Evolutionary conservation across 2,888 invertebrate species (phyloP), one percentile per base, ranked within the genome.

Genomic region (Crocallis elinguaria): DNA sequence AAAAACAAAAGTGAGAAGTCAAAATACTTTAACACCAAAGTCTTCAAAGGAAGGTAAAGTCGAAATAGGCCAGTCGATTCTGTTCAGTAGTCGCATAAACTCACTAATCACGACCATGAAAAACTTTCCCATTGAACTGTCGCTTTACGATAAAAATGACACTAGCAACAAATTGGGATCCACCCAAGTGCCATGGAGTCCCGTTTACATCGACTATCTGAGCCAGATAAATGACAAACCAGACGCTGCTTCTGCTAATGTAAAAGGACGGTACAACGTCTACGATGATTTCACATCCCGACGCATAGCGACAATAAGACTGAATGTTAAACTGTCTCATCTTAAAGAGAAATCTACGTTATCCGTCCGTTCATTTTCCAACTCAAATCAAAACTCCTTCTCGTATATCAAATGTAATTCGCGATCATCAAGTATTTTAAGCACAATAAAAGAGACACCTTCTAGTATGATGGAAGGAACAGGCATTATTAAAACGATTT

Each of bases 101-200:
- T 49, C 45, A 12, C 62, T 90, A 1, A 69, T 78, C 21, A 46
- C 62, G n/a, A 69, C 67, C 13, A 88, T 89, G 88, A 72, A 69
- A 49, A 60, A 63, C 13, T 75, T 75, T 65, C 84, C 87, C 3
- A 73, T 91, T 50, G 76, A 84, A 60, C 29, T 91, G 43, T 73
- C 73, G 1, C 44, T 89, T 3, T 82, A 75, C 61, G 75, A 68
- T 49, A 81, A 74, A 57, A 54, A 61, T 14, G 45, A 73, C 9
- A 64, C 67, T 0, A 57, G 69, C 14, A 60, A 65, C 37, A 75
- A 67, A 60, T 44, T 85, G 25, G 89, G 86, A 1, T 78, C 75
- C 0, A 69, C 75, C 7, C 52, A 66, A 8, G 75, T 89, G 42
- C 76, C 80, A 0, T 90, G 89, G 90, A 75, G 67, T 51, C 56